Conservation (phyloP, 2,113 vertebrate species). For the Chlorodrepanis virens region DNA sequence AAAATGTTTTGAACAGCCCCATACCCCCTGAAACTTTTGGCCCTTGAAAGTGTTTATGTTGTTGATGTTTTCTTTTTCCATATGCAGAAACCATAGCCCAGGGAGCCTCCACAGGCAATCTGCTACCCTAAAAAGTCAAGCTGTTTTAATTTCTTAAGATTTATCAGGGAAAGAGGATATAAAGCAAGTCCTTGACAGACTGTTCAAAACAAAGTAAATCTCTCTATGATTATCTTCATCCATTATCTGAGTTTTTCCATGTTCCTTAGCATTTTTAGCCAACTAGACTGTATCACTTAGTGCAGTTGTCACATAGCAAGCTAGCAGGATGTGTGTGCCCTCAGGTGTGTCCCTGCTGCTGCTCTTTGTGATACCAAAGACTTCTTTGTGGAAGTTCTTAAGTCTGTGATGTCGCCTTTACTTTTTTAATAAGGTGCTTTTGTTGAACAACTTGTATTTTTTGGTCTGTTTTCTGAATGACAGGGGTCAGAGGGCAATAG, state of each 20-base stretch:
- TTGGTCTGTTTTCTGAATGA: neutral
- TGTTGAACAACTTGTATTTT: neutral
- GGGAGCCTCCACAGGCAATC: neutral
- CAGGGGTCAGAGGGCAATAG: neutral
- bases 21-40: accelerated
- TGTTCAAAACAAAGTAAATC: neutral
- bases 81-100: neutral
- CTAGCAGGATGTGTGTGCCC: neutral
- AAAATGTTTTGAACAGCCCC: neutral
- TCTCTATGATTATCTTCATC: neutral
- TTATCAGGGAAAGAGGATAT: neutral
- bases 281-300: neutral
- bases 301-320: neutral
- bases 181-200: neutral
- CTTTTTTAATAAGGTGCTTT: neutral
- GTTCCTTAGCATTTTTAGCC: neutral
- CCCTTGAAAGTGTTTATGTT: neutral
- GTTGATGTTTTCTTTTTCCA: neutral
- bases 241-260: neutral
- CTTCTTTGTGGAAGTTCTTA: neutral
- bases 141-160: neutral
- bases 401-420: neutral
- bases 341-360: neutral
- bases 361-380: neutral
- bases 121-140: neutral